Conservation (phyloP, 1,140 invertebrate species). For the Eumaeus atala region DNA sequence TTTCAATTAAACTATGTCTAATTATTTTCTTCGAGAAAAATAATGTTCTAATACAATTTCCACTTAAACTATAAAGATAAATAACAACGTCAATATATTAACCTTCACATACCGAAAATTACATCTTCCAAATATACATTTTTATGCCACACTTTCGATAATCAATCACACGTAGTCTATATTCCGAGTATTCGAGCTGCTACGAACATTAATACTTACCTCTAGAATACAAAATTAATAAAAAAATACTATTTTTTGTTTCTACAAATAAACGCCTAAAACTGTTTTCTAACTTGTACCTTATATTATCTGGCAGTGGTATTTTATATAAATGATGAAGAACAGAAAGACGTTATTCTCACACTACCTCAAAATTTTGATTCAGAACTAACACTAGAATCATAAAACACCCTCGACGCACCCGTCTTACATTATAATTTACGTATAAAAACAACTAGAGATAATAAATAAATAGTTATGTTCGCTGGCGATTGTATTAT, state of each 20-base stretch:
- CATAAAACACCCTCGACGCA: neutral
- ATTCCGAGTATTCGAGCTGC: conserved; percentile 39
- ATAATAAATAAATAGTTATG: conserved; percentile 58
- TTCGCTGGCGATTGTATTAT: conserved; percentile 22
- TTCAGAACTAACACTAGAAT: conserved; percentile 13
- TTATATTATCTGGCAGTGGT: conserved; percentile 60
- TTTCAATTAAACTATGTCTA: conserved; percentile 35
- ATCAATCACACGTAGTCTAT: conserved; percentile 32
- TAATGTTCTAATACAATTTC: conserved; percentile 45
- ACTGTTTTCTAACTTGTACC: conserved; percentile 51
- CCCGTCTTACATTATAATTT: conserved; percentile 1
- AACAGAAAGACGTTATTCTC: conserved; percentile 33
- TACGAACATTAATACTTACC: conserved; percentile 25
- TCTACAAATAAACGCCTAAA: conserved; percentile 23
- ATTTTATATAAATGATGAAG: conserved; percentile 20
- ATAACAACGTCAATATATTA: conserved; percentile 41
- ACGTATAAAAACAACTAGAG: conserved; percentile 35
- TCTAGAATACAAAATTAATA: conserved; percentile 27
- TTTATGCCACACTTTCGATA: conserved; percentile 26
- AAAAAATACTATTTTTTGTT: conserved; percentile 24
- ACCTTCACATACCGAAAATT: conserved; percentile 39
- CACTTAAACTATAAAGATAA: conserved; percentile 51
- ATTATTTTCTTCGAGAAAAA: conserved; percentile 55
- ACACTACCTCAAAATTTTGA: conserved; percentile 26
- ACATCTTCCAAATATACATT: conserved; percentile 43